These are phyloP conservation scores for Ichneumoninae sp. DNA, from an alignment of 2,888 invertebrate genomes.

Conservation along the genomic window DNA sequence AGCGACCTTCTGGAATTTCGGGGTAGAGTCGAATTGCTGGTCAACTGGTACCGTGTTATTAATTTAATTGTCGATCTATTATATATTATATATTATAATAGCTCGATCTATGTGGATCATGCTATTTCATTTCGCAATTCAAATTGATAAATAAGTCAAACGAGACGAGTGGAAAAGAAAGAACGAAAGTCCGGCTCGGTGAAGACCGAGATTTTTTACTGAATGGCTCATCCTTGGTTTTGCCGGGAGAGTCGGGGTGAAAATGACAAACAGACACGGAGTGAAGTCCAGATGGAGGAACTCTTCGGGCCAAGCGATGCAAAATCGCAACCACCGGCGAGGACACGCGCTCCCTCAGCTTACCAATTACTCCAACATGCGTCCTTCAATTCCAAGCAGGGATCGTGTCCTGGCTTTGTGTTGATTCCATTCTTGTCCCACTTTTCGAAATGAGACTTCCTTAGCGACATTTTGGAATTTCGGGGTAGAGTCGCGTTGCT, in stretches of 20 bases:
- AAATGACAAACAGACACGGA: constrained; percentile 11
- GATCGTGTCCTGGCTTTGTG: constrained; percentile 32
- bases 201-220: constrained; percentile 27
- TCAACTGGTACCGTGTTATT: too few species aligned
- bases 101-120: too few species aligned
- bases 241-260: constrained; percentile 50
- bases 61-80: too few species aligned
- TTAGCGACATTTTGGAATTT: too few species aligned
- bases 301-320: constrained; percentile 77
- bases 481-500: too few species aligned
- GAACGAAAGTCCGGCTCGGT: background rate
- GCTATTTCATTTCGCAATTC: too few species aligned
- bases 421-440: background rate
- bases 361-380: constrained; percentile 60
- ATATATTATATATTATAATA: too few species aligned
- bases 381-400: constrained; percentile 28
- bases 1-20: too few species aligned
- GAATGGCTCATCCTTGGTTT: constrained; percentile 34
- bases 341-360: constrained; percentile 42
- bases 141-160: too few species aligned
- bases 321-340: constrained; percentile 70
- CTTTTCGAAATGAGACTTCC: background rate
- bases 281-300: constrained; percentile 57
- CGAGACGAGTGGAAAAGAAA: background rate
- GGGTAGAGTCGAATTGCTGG: too few species aligned